phyloP scores from a whole-genome alignment of 2,888 invertebrate species.

The Apamea sordens region DNA sequence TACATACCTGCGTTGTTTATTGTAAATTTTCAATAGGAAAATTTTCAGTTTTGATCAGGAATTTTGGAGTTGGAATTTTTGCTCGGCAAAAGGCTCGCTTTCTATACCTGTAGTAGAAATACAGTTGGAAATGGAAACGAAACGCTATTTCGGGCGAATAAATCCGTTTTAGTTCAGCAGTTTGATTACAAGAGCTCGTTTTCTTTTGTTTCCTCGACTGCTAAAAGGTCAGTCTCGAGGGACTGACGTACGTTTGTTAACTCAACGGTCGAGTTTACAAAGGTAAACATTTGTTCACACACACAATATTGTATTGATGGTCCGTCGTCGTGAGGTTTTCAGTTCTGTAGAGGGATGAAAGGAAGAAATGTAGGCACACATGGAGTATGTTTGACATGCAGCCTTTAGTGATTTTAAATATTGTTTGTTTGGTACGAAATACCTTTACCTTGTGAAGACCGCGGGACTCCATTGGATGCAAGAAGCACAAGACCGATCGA shows the following conservation, averaged over 20 bases:
- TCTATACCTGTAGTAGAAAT: neutral
- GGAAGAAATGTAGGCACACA: neutral
- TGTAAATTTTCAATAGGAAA: neutral
- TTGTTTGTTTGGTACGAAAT: too few species aligned
- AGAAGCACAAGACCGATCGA: too few species aligned
- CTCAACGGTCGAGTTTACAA: conserved; percentile 22
- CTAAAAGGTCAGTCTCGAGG: conserved; percentile 27
- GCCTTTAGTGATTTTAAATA: neutral
- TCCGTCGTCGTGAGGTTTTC: conserved; percentile 1
- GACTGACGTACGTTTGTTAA: conserved; percentile 14
- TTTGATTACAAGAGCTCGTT: neutral
- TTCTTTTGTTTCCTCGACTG: conserved; percentile 18
- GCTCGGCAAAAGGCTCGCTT: neutral
- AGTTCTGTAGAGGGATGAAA: neutral
- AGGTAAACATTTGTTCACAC: conserved; percentile 29
- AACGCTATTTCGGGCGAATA: neutral
- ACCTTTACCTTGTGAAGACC: too few species aligned
- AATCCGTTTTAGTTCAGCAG: conserved; percentile 19
- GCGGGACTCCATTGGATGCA: too few species aligned
- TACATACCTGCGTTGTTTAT: neutral
- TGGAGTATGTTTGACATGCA: neutral
- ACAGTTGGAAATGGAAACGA: too few species aligned
- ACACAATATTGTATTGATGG: conserved; percentile 2
- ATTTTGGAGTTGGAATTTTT: neutral
- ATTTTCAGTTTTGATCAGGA: neutral